A percentile compares a stretch with the other conserved stretches of the same genome.
These are phyloP conservation scores for Sardinella longiceps DNA, from an alignment of 2,797 vertebrate species.

Conservation along the genomic window DNA sequence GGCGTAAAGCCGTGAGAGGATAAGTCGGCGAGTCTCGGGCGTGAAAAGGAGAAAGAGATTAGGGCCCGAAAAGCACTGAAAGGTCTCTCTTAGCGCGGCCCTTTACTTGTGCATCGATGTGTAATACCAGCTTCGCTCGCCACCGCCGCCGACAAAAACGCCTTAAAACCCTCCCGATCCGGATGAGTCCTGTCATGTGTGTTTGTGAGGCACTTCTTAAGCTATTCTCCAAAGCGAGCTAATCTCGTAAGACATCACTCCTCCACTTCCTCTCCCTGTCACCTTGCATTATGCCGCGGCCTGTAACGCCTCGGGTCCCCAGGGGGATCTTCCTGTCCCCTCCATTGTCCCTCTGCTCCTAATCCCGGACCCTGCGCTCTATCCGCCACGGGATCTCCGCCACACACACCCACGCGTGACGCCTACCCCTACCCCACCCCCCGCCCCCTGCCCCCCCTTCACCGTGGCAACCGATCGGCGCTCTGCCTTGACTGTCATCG, in stretches of 20 bases:
- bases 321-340: conserved; percentile 72
- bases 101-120: conserved; percentile 23
- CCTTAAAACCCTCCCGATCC: conserved; percentile 40
- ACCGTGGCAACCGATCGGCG: conserved; percentile 70
- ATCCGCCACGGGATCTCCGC: conserved; percentile 66
- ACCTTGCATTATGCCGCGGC: conserved; percentile 71
- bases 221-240: conserved; percentile 60
- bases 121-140: conserved; percentile 18
- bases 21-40: not conserved
- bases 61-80: conserved; percentile 12
- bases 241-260: conserved; percentile 66
- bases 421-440: no score
- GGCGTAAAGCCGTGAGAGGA: not conserved
- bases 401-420: conserved; percentile 72
- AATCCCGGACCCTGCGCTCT: conserved; percentile 63
- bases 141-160: not conserved
- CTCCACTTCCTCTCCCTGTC: conserved; percentile 74
- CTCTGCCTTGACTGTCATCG: conserved; percentile 31
- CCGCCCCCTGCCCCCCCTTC: no score
- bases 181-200: conserved; percentile 49
- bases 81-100: conserved; percentile 25
- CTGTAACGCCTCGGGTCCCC: conserved; percentile 75
- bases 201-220: conserved; percentile 26
- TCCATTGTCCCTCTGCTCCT: conserved; percentile 67
- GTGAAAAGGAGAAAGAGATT: conserved; percentile 21